Percentiles rank a stretch among this genome's conserved stretches.
Conservation (phyloP, 2,888 invertebrate species). For the Abrostola triplasia region DNA sequence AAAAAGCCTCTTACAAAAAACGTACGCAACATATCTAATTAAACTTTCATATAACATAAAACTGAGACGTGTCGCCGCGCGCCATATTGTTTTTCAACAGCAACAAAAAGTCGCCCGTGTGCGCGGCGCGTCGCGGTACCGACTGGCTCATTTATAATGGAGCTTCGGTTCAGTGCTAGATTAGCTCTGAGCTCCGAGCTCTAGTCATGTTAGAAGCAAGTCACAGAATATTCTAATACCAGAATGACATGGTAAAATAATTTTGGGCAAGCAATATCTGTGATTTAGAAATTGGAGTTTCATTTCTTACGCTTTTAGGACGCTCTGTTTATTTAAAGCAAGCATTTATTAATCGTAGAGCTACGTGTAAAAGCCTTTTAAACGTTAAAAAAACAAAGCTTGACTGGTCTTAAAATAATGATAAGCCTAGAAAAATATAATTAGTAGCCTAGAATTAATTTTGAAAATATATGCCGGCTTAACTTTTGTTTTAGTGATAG, state of each 20-base stretch:
- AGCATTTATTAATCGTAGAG: too few species aligned
- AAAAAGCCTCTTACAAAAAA: not conserved
- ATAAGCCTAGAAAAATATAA: too few species aligned
- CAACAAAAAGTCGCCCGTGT: conserved; percentile 10
- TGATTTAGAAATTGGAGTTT: too few species aligned
- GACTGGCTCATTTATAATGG: conserved; percentile 30
- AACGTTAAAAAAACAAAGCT: too few species aligned
- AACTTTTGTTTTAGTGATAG: too few species aligned
- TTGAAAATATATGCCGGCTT: too few species aligned
- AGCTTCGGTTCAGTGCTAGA: conserved; percentile 31
- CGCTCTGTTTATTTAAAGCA: too few species aligned
- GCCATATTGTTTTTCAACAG: not conserved
- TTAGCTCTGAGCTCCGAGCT: conserved; percentile 16
- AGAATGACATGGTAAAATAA: not conserved
- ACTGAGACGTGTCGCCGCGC: not conserved
- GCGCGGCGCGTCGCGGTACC: too few species aligned
- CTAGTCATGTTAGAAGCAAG: not conserved
- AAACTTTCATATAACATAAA: not conserved
- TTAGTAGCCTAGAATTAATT: too few species aligned
- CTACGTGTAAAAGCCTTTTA: too few species aligned
- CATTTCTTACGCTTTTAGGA: too few species aligned
- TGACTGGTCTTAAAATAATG: too few species aligned
- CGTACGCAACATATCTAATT: not conserved
- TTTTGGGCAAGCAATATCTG: not conserved
- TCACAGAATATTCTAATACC: not conserved